Evolutionary conservation across 2,797 vertebrate genomes (phyloP), one percentile per base, ranked within the genome.

Genomic region (Mico argentatus): DNA sequence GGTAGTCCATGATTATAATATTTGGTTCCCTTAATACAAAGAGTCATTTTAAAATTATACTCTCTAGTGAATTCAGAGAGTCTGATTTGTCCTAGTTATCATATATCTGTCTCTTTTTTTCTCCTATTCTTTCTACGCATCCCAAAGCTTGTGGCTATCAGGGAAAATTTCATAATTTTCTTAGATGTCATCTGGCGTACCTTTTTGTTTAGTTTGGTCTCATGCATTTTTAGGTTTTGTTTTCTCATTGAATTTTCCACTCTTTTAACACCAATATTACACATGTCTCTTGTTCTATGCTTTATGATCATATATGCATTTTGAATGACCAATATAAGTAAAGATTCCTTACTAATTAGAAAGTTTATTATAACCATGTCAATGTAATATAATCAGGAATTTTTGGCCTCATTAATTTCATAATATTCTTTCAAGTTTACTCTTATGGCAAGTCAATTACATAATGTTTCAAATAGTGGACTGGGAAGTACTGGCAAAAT

Each of bases 311-410:
- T 26, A 83, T 73, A 81, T 81, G 4, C n/a, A 83, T 81, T 95
- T 64, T 73, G 48, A 87, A 91, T n/a, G 72, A 39, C 27, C 61
- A 93, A 70, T 52, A 36, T 24, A 80, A 93, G 7, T 36, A n/a
- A 80, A 93, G 76, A 46, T 7, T 13, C 33, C 12, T 91, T 86
- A 82, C 27, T 95, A 87, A 94, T 89, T 75, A 97, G 26, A 93
- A 97, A 55, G 1, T 61, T 94, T 73, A 84, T 85, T 94, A 92
- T 46, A 55, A 75, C 5, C 48, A 87, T 84, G 55, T 36, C 46
- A 88, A 36, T 59, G 2, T 36, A 86, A 59, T 72, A 70, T 72
- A 67, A 64, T 33, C 3, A 8, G 36, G 24, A 95, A 89, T 70
- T 70, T 84, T 89, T 80, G 81, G 11, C 59, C 12, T 93, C 67